Evolutionary conservation across 2,797 vertebrate species (phyloP).

Genomic region (Myoxocephalus aenaeus): DNA sequence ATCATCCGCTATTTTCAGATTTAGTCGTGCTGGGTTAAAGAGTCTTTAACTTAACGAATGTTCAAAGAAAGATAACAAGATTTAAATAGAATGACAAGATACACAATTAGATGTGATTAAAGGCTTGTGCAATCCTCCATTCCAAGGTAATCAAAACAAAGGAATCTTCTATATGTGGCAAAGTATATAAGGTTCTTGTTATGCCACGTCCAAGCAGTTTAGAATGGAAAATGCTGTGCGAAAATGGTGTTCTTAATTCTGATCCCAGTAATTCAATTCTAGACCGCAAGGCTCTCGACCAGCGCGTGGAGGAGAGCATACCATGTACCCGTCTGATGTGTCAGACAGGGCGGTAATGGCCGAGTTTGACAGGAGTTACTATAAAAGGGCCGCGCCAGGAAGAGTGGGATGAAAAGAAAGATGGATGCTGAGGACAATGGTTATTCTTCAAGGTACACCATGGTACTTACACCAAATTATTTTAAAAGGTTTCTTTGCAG

Average conservation of each 20-base stretch:
- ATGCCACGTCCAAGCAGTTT: not conserved
- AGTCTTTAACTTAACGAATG: too few species aligned
- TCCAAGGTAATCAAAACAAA: too few species aligned
- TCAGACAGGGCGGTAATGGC: not conserved
- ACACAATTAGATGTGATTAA: too few species aligned
- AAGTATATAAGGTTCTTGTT: too few species aligned
- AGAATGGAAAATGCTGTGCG: not conserved
- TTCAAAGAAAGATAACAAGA: too few species aligned
- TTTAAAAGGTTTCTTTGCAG: not conserved
- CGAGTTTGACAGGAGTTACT: not conserved
- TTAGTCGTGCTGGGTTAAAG: not conserved
- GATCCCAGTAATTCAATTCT: not conserved
- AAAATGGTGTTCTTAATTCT: not conserved
- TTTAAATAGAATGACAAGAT: too few species aligned
- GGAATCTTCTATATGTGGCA: too few species aligned
- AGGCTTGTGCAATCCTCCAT: too few species aligned
- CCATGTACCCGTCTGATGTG: not conserved
- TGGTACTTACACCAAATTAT: not conserved
- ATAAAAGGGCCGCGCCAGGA: not conserved
- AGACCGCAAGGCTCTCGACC: too few species aligned
- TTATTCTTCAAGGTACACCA: not conserved
- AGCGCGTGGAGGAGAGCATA: not conserved
- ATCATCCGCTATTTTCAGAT: not conserved
- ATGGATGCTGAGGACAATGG: not conserved
- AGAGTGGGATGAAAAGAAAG: not conserved